Evolutionary conservation across 2,113 vertebrate species (phyloP), one percentile per base, ranked within the genome.

Genomic region (Paratilapia polleni): DNA sequence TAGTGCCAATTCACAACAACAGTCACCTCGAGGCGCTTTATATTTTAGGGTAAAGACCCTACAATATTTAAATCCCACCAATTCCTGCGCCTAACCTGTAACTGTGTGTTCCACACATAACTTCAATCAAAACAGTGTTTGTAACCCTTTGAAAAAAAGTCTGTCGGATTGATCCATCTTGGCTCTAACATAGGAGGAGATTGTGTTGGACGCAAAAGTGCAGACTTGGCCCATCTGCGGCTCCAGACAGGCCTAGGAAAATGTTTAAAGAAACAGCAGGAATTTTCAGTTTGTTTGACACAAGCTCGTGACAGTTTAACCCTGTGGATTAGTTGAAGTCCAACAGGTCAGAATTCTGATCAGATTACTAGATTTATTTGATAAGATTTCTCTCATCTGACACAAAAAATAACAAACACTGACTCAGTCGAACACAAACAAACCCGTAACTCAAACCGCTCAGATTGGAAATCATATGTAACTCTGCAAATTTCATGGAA

Each of bases 101-200:
- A 2, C 75, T 24, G 47, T 26, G 77, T 61, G 80, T 74, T 85
- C 79, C 5, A 24, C 73, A 70, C 75, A 77, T 57, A 79, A 80
- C 76, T 26, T 60, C 56, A 60, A 82, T 84, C 83, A 70, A 86
- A 85, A 80, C 62, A 54, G 75, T 41, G 59, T 85, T 75, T 82
- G 83, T 88, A 84, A 91, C 89, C 88, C 83, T 88, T 43, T 80
- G 36, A 73, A 84, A 89, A n/a, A 85, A 61, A 61, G 57, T 47
- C 57, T 43, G 74, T 20, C 12, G 1, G 59, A 78, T 31, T 78
- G 64, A 86, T 82, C 77, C 9, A 26, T 20, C 56, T 31, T n/a
- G 34, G 78, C 78, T 36, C 59, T 8, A 74, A 87, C 59, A 84
- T n/a, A 17, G 63, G 31, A 57, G 24, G 2, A 1, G 43, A 85